Base-by-base conservation (phyloP, 2,113 vertebrate species). In the Murina feae region DNA sequence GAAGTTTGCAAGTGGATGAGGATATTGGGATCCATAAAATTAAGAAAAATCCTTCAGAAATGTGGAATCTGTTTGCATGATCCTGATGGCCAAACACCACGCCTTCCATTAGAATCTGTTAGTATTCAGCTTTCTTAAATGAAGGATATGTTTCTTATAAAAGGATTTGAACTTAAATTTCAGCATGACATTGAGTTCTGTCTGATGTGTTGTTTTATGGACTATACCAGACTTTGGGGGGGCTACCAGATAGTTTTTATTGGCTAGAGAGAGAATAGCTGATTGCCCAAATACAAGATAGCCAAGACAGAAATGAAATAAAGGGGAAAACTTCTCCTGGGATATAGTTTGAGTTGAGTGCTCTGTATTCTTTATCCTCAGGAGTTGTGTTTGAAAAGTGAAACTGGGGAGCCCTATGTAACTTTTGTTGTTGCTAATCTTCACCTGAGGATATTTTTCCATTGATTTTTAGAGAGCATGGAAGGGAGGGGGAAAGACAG, bases 131-230 rank as follows among this genome's bases (percentile, higher is more conserved):
- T 80, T 89, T 79, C 80, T 89, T 53, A 47, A 68, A 75, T 74
- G 60, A 74, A 81, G 63, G 49, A 3, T 11, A 35, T 9, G 32
- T 66, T 66, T 66, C 75, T 95, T 86, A 76, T 49, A 49, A 84
- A 75, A 94, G 88, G n/a, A 63, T 92, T 80, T 86, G 75, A 93
- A 89, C 42, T 53, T 92, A 71, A 76, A 89, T 78, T 78, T 94
- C 28, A 91, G 2, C 49, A 37, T 74, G 39, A 74, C 74, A 35
- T 20, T 82, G 84, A 65, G 42, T 89, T 91, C 20, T 74, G 63
- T 82, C 66, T 89, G 51, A 83, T 83, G 2, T 39, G 21, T 78
- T 89, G 4, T 91, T 84, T 89, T 51, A 55, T 69, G 55, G 86
- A 69, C 32, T 63, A 91, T 91, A 58, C 17, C n/a, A 66, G 51